Percentiles rank a stretch among this genome's conserved stretches.
phyloP scores from a whole-genome alignment of 2,888 invertebrate genomes.

The Chironomus riparius region DNA sequence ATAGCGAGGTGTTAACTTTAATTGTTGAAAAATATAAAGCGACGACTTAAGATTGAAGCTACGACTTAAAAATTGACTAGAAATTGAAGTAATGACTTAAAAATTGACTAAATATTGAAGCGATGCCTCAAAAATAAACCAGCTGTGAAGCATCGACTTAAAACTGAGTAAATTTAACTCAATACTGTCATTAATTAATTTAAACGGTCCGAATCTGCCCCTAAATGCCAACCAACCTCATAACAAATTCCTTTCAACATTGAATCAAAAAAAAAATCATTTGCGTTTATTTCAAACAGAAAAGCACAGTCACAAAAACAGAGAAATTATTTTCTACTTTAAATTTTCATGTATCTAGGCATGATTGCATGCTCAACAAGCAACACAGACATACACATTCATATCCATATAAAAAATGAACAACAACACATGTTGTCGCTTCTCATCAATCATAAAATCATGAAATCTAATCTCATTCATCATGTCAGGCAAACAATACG shows the following conservation, averaged over 20 bases:
- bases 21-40: no score
- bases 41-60: no score
- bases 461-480: conserved; percentile 14
- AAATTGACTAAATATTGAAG: no score
- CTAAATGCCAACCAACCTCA: no score
- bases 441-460: conserved; percentile 4
- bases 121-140: no score
- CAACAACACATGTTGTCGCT: neutral
- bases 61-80: no score
- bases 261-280: neutral
- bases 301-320: neutral
- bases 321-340: neutral
- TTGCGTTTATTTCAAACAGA: neutral
- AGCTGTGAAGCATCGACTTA: no score
- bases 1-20: no score
- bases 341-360: neutral
- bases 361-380: neutral
- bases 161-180: no score
- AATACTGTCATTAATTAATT: no score
- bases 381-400: neutral
- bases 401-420: neutral
- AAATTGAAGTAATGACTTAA: no score
- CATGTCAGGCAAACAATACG: conserved; percentile 14
- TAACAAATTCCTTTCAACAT: neutral
- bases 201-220: no score